A percentile compares a stretch with the other conserved stretches of the same genome.
phyloP scores from a whole-genome alignment of 2,888 invertebrate genomes.

The Monochamus alternatus region DNA sequence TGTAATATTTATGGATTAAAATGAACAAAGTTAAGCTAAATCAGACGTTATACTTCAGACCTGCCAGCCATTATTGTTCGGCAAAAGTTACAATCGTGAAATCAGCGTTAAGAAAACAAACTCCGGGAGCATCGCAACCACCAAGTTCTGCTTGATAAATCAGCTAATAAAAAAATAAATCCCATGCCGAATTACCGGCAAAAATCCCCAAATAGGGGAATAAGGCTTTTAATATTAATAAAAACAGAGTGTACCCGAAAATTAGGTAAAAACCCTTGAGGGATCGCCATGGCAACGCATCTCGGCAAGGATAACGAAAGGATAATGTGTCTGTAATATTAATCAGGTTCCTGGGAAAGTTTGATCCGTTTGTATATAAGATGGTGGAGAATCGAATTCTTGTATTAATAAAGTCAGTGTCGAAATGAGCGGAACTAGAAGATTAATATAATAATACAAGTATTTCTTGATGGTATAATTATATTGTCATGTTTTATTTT shows the following conservation, averaged over 20 bases:
- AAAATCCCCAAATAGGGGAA: not conserved
- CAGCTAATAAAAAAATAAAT: conserved; percentile 6
- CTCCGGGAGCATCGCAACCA: not conserved
- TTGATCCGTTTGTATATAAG: conserved; percentile 37
- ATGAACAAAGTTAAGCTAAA: no score
- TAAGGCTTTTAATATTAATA: not conserved
- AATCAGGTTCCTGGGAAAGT: conserved; percentile 38
- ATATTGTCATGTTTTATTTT: no score
- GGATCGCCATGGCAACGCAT: conserved; percentile 9
- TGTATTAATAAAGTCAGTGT: conserved; percentile 7
- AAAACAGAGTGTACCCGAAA: not conserved
- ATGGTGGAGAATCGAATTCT: conserved; percentile 9
- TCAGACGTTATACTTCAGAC: no score
- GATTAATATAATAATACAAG: no score
- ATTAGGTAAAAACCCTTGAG: conserved; percentile 19
- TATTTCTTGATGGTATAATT: no score
- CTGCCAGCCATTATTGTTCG: no score
- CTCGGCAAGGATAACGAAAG: conserved; percentile 28
- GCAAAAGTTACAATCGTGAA: no score
- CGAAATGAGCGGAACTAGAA: not conserved
- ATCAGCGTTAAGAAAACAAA: no score
- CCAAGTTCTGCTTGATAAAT: not conserved
- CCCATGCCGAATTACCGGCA: not conserved
- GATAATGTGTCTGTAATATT: conserved; percentile 44
- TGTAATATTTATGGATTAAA: no score